Conservation (phyloP, 1,140 invertebrate species). For the Megalonaias nervosa region DNA sequence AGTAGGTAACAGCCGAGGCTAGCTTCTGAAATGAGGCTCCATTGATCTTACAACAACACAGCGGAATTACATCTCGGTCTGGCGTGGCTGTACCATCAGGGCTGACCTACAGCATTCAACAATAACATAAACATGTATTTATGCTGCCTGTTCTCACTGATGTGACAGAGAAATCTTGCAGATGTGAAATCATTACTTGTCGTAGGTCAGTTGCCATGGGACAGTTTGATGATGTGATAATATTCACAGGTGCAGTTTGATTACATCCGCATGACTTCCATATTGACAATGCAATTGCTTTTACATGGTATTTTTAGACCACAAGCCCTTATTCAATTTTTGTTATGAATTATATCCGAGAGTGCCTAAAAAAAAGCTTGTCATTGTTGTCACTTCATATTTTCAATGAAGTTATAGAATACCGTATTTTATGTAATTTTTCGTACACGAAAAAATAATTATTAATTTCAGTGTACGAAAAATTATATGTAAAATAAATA, state of each 20-base stretch:
- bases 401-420: too few relatives aligned
- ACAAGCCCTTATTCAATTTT: too few relatives aligned
- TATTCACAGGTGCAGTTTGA: background rate
- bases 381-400: too few relatives aligned
- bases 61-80: slow-evolving; percentile 61
- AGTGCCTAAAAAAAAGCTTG: too few relatives aligned
- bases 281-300: background rate
- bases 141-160: background rate
- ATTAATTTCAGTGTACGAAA: too few relatives aligned
- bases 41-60: slow-evolving; percentile 68
- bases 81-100: slow-evolving; percentile 38
- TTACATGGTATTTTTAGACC: background rate
- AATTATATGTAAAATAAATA: too few relatives aligned
- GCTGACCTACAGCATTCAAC: slow-evolving; percentile 28
- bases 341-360: too few relatives aligned
- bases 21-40: slow-evolving; percentile 64
- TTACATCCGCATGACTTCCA: slow-evolving; percentile 1
- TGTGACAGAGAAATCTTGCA: background rate
- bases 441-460: too few relatives aligned
- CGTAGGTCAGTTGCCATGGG: background rate
- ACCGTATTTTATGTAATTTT: too few relatives aligned
- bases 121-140: slow-evolving; percentile 3
- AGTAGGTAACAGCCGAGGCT: slow-evolving; percentile 68
- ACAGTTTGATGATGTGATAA: background rate
- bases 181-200: background rate